Percentiles rank a stretch among this genome's conserved stretches.
These are phyloP conservation scores for Uria aalge DNA, from an alignment of 2,113 vertebrate genomes.

Conservation along the genomic window DNA sequence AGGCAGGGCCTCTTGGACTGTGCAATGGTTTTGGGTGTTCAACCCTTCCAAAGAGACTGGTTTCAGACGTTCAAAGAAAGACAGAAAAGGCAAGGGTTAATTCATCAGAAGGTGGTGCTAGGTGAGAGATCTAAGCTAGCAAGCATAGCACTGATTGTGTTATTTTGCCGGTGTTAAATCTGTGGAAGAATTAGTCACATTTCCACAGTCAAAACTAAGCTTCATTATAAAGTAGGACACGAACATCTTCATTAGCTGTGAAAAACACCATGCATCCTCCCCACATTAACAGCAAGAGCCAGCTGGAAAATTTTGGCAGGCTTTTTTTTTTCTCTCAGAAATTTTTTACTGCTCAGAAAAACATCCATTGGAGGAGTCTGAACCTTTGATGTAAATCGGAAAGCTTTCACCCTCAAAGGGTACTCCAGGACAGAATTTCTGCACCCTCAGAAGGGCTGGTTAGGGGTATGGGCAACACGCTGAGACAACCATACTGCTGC, in stretches of 20 bases:
- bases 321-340: neutral
- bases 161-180: neutral
- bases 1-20: neutral
- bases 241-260: constrained; percentile 12
- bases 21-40: neutral
- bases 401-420: neutral
- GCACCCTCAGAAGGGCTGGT: neutral
- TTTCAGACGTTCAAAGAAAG: neutral
- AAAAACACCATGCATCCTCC: neutral
- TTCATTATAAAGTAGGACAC: neutral
- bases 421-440: neutral
- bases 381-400: neutral
- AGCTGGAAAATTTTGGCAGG: constrained; percentile 4
- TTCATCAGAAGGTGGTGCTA: neutral
- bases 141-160: neutral
- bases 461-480: neutral
- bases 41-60: neutral
- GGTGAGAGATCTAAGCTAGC: neutral
- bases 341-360: neutral
- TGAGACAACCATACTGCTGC: neutral
- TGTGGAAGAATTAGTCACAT: neutral
- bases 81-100: neutral
- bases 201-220: constrained; percentile 6
- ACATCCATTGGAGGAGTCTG: neutral
- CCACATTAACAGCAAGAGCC: neutral